Conservation (phyloP, 2,113 vertebrate genomes). For the Pteronura brasiliensis region DNA sequence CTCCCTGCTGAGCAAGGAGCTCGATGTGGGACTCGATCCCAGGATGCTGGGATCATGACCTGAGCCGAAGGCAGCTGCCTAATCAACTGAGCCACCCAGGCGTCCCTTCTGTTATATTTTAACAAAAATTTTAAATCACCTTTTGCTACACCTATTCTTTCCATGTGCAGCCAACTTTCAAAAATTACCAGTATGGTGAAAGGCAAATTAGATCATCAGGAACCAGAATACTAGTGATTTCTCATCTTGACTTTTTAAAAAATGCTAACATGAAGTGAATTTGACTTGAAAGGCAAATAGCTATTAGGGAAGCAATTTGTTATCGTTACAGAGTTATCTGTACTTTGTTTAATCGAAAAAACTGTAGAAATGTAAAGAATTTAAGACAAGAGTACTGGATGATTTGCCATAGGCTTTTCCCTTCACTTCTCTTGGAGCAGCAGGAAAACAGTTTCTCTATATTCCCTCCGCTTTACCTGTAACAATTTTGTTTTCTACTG, state of each 20-base stretch:
- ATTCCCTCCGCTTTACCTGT: constrained; percentile 82
- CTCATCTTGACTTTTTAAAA: constrained; percentile 57
- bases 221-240: constrained; percentile 75
- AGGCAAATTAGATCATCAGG: constrained; percentile 67
- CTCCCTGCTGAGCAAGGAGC: too few relatives aligned
- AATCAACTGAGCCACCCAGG: too few relatives aligned
- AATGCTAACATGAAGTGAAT: constrained; percentile 77
- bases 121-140: constrained; percentile 63
- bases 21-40: too few relatives aligned
- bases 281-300: constrained; percentile 79
- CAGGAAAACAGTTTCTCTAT: constrained; percentile 68
- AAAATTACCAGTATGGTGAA: constrained; percentile 69
- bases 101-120: constrained; percentile 37
- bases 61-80: too few relatives aligned
- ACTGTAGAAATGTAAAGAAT: constrained; percentile 93
- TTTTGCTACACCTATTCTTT: constrained; percentile 69
- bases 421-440: constrained; percentile 76
- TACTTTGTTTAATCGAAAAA: constrained; percentile 78
- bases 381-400: constrained; percentile 80
- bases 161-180: constrained; percentile 75
- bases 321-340: constrained; percentile 82
- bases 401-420: constrained; percentile 77
- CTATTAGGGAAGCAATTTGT: constrained; percentile 77
- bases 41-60: too few relatives aligned
- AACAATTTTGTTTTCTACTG: constrained; percentile 91